These are phyloP conservation scores for Coreoperca whiteheadi DNA, from an alignment of 2,113 vertebrate species.

Conservation along the genomic window DNA sequence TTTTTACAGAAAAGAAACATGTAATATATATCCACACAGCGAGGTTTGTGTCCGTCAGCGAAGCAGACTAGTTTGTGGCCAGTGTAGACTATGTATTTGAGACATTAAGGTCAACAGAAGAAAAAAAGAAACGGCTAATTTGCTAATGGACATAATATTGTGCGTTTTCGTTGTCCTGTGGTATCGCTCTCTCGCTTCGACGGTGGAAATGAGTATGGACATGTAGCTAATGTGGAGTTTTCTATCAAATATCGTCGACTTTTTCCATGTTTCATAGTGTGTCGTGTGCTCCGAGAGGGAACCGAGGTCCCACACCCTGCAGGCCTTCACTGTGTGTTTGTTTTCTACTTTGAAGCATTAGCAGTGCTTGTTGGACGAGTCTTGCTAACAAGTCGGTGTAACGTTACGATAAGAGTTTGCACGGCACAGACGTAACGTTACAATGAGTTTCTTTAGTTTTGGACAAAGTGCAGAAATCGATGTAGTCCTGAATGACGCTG, in stretches of 20 bases:
- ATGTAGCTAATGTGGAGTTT: slow-evolving; percentile 57
- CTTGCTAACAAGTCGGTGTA: slow-evolving; percentile 21
- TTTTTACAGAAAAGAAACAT: slow-evolving; percentile 67
- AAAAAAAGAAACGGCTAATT: slow-evolving; percentile 17
- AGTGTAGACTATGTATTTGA: background rate
- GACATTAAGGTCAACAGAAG: background rate
- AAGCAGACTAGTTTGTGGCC: background rate
- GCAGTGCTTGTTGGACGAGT: background rate
- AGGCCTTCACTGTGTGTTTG: slow-evolving; percentile 37
- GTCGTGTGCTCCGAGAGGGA: background rate
- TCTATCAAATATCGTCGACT: slow-evolving; percentile 29
- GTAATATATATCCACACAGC: slow-evolving; percentile 29
- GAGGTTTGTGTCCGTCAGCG: background rate
- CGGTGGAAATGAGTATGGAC: slow-evolving; percentile 37
- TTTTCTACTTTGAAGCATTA: slow-evolving; percentile 31
- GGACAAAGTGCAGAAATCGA: slow-evolving; percentile 96
- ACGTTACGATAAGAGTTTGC: slow-evolving; percentile 7
- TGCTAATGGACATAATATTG: slow-evolving; percentile 55
- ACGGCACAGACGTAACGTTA: slow-evolving; percentile 30
- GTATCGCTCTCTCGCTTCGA: slow-evolving; percentile 31
- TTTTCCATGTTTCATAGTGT: slow-evolving; percentile 8
- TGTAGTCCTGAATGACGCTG: slow-evolving; percentile 92
- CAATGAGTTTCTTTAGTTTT: slow-evolving; percentile 98
- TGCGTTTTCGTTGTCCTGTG: slow-evolving; percentile 35
- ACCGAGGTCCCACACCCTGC: slow-evolving; percentile 8